phyloP scores from a whole-genome alignment of 2,113 vertebrate species.

The Barnardius zonarius region DNA sequence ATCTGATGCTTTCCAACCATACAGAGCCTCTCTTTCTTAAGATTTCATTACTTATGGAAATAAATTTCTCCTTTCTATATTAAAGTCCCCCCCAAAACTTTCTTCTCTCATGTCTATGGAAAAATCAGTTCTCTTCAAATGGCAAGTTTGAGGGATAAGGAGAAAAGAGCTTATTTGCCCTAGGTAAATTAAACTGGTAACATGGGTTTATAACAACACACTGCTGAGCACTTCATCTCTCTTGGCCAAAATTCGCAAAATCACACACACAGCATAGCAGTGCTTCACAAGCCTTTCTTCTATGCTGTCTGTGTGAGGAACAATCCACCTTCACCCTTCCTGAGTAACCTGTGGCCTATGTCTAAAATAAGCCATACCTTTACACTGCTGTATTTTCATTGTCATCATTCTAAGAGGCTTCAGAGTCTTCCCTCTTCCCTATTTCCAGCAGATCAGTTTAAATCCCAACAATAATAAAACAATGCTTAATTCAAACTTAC shows the following conservation, averaged over 20 bases:
- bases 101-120: background rate
- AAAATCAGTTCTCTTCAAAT: background rate
- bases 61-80: background rate
- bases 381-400: background rate
- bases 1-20: background rate
- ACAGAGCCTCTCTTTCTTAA: background rate
- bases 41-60: background rate
- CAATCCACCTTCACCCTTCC: background rate
- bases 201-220: background rate
- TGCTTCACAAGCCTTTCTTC: background rate
- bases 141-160: background rate
- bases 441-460: background rate
- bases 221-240: background rate
- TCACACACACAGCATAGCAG: background rate
- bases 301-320: background rate
- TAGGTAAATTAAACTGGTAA: background rate
- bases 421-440: background rate
- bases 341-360: background rate
- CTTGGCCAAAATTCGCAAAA: background rate
- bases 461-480: background rate
- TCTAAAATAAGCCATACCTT: background rate
- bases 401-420: background rate
- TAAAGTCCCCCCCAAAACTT: background rate
- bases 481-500: background rate
- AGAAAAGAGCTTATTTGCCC: background rate